Evolutionary conservation across 2,113 vertebrate genomes (phyloP).

Genomic region (Zosterops lateralis): DNA sequence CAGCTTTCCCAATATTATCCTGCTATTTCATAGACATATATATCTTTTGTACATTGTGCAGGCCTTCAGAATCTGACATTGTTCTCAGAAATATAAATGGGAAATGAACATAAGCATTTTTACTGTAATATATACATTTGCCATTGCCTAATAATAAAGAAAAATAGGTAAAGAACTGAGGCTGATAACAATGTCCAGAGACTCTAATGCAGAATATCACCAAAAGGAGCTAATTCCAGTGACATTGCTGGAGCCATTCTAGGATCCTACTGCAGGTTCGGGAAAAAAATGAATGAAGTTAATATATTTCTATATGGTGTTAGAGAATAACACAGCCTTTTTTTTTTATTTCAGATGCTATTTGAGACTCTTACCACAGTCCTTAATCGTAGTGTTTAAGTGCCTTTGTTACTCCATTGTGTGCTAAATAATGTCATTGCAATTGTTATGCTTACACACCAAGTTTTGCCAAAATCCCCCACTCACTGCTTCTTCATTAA

Average conservation of each 20-base stretch:
- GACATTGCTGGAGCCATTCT: neutral
- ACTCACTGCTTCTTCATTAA: conserved; percentile 64
- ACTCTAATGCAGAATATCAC: neutral
- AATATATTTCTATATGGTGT: neutral
- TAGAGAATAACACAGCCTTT: neutral
- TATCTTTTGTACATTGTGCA: neutral
- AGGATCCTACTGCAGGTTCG: neutral
- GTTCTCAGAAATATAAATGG: neutral
- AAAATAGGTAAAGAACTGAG: neutral
- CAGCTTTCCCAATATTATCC: neutral
- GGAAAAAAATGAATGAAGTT: neutral
- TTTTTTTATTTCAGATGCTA: neutral
- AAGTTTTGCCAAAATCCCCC: conserved; percentile 61
- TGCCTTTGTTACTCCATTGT: conserved; percentile 43
- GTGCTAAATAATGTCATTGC: conserved; percentile 47
- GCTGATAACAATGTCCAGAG: neutral
- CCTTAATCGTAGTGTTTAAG: neutral
- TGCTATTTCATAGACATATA: neutral
- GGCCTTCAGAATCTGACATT: neutral
- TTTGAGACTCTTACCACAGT: neutral
- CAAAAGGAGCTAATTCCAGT: neutral
- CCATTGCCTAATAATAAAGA: neutral
- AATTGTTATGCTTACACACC: conserved; percentile 31
- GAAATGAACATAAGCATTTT: neutral
- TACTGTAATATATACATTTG: neutral